Conservation (phyloP, 2,888 invertebrate species). For the Itoplectis maculator region DNA sequence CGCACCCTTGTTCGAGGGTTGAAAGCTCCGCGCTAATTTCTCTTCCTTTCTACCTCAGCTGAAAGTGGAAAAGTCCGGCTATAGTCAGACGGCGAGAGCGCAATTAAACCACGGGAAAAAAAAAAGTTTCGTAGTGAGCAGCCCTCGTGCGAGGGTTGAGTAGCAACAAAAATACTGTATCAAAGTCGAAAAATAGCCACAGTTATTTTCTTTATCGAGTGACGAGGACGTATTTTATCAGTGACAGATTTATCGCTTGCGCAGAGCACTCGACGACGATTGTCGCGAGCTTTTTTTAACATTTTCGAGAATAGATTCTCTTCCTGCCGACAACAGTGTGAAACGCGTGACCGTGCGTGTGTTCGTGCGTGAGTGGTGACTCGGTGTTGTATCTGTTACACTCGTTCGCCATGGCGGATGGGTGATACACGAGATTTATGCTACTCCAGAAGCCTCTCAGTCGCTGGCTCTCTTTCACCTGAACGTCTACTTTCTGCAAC, state of each 20-base stretch:
- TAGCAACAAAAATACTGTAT: constrained; percentile 1
- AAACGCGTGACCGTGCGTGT: constrained; percentile 27
- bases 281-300: constrained; percentile 4
- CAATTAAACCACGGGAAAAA: neutral
- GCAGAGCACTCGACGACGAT: constrained; percentile 1
- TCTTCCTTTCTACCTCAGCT: neutral
- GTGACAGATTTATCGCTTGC: constrained; percentile 13
- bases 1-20: neutral
- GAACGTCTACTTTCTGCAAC: constrained; percentile 40
- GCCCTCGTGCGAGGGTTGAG: neutral
- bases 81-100: neutral
- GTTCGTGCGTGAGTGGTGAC: constrained; percentile 36
- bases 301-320: neutral
- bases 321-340: constrained; percentile 11
- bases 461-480: constrained; percentile 44
- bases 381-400: constrained; percentile 43
- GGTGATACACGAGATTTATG: constrained; percentile 68
- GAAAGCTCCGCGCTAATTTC: neutral
- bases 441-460: constrained; percentile 29
- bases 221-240: neutral
- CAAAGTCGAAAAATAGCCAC: neutral
- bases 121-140: neutral
- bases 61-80: neutral
- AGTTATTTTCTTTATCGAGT: constrained; percentile 14
- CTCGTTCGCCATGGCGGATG: constrained; percentile 69